phyloP scores from a whole-genome alignment of 2,888 invertebrate species.

The Terebella lapidaria region DNA sequence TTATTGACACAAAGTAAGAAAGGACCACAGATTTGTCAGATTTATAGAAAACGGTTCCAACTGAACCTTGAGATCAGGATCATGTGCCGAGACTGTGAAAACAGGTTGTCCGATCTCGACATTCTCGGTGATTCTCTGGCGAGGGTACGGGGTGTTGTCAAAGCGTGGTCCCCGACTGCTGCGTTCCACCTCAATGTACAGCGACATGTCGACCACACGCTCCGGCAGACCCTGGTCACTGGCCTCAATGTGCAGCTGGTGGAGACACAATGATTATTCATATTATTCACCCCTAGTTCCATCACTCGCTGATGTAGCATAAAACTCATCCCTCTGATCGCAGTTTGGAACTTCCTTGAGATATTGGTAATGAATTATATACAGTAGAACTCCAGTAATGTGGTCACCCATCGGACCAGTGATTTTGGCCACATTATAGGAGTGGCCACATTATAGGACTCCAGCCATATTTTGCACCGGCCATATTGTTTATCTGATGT shows the following conservation, averaged over 20 bases:
- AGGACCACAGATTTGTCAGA: no score
- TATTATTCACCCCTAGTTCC: neutral
- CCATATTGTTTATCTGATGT: no score
- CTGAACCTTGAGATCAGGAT: slow-evolving; percentile 33
- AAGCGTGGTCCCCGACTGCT: slow-evolving; percentile 22
- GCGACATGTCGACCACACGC: slow-evolving; percentile 12
- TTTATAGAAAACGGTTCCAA: neutral
- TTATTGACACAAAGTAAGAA: no score
- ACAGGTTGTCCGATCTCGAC: slow-evolving; percentile 22
- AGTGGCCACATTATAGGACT: no score
- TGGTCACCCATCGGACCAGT: no score
- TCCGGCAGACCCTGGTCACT: slow-evolving; percentile 35
- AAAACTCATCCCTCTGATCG: no score
- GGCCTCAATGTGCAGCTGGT: slow-evolving; percentile 34
- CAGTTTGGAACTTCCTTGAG: no score
- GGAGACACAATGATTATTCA: neutral
- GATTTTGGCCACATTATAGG: no score
- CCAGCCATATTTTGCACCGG: no score
- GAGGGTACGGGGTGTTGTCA: slow-evolving; percentile 19
- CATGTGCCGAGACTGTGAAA: slow-evolving; percentile 32
- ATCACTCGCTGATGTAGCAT: no score
- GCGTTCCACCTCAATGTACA: slow-evolving; percentile 22
- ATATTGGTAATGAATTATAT: no score
- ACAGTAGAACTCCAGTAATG: no score
- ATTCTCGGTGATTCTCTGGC: slow-evolving; percentile 30